Evolutionary conservation across 2,888 invertebrate species (phyloP).

Genomic region (Scaeva pyrastri): DNA sequence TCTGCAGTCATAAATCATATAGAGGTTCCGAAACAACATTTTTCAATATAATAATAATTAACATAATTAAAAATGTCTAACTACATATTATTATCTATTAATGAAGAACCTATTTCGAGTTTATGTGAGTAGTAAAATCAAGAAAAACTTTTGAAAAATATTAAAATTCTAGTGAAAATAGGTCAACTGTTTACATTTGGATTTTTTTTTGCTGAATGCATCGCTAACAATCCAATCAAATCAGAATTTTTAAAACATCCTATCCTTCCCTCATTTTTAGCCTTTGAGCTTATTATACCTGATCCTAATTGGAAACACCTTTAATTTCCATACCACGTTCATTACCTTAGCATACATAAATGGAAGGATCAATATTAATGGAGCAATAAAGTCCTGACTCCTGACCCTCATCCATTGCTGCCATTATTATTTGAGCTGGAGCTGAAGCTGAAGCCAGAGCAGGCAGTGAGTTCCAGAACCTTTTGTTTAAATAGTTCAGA

Average conservation of each 20-base stretch:
- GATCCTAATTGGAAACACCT: constrained; percentile 56
- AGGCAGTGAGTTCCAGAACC: not conserved
- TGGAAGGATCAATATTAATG: constrained; percentile 33
- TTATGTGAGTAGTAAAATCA: too few species aligned
- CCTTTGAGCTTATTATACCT: constrained; percentile 62
- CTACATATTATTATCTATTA: too few species aligned
- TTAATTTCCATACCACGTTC: not conserved
- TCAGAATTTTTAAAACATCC: constrained; percentile 8
- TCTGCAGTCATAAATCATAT: too few species aligned
- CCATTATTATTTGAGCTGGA: not conserved
- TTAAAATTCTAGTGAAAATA: too few species aligned
- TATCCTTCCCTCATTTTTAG: constrained; percentile 37
- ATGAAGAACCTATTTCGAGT: too few species aligned
- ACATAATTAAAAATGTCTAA: too few species aligned
- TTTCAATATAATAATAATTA: too few species aligned
- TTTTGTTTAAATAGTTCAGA: constrained; percentile 28
- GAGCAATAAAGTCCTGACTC: constrained; percentile 25
- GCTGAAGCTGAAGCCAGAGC: not conserved
- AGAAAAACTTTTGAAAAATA: too few species aligned
- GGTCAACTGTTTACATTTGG: not conserved
- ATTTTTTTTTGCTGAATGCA: not conserved
- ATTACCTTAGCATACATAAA: not conserved
- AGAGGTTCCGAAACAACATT: too few species aligned
- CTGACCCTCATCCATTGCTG: constrained; percentile 26
- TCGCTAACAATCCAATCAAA: constrained; percentile 41